These are phyloP conservation scores for Halcyon badia DNA, from an alignment of 2,797 vertebrate species.

Conservation along the genomic window DNA sequence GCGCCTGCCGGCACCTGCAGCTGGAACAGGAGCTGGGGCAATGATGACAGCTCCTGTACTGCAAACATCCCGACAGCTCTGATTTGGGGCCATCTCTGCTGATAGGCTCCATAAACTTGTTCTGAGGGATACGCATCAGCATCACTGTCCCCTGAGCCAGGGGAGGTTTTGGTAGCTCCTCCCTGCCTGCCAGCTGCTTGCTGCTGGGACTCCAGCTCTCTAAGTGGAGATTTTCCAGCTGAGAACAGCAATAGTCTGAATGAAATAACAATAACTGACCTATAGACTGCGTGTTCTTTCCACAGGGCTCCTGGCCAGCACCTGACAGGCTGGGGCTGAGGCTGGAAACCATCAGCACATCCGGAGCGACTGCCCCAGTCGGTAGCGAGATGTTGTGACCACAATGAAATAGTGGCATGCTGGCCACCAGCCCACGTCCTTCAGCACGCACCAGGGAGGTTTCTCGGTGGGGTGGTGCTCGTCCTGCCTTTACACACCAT, in stretches of 20 bases:
- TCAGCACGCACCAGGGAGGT: background rate
- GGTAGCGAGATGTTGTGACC: background rate
- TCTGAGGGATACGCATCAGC: rapidly evolving
- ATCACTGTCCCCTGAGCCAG: background rate
- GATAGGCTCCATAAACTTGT: background rate
- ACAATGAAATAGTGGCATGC: rapidly evolving
- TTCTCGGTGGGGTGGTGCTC: background rate
- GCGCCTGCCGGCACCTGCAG: rapidly evolving
- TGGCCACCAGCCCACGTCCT: background rate
- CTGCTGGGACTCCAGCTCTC: background rate
- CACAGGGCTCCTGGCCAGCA: background rate
- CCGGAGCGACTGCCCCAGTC: background rate
- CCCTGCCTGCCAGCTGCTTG: rapidly evolving
- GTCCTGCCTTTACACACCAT: background rate
- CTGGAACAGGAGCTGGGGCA: background rate
- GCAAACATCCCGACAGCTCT: background rate
- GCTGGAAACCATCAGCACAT: background rate
- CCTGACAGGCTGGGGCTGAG: rapidly evolving
- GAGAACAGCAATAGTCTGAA: background rate
- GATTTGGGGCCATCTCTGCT: rapidly evolving
- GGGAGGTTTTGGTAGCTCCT: background rate
- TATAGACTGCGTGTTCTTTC: background rate
- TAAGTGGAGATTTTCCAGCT: background rate
- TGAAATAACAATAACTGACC: background rate
- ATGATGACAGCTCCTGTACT: background rate